A percentile compares a stretch with the other conserved stretches of the same genome.
phyloP scores from a whole-genome alignment of 2,797 vertebrate genomes.

The Halcyon badia region DNA sequence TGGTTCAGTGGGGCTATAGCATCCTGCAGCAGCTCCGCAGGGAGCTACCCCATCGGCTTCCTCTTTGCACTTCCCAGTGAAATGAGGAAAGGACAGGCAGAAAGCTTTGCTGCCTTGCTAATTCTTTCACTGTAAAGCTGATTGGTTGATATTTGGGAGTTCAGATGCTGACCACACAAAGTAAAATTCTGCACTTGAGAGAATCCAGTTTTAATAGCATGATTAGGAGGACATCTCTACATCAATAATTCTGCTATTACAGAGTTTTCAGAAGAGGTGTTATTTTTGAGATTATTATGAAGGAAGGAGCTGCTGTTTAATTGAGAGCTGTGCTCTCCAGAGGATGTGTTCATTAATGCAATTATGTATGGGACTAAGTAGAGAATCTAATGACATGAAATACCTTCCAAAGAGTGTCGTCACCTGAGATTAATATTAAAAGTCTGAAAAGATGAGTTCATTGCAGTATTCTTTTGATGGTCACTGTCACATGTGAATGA shows the following conservation, averaged over 20 bases:
- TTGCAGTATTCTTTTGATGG: not conserved
- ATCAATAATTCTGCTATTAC: not conserved
- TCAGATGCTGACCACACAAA: not conserved
- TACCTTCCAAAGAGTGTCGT: not conserved
- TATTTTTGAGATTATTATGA: not conserved
- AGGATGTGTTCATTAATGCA: not conserved
- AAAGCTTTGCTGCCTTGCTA: constrained; percentile 11
- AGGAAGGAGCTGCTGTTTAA: constrained; percentile 7
- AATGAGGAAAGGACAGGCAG: not conserved
- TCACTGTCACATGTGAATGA: not conserved
- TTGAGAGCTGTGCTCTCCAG: not conserved
- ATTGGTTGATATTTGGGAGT: not conserved
- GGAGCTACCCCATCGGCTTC: not conserved
- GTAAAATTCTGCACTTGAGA: not conserved
- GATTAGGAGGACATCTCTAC: not conserved
- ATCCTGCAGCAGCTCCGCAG: not conserved
- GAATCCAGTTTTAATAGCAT: not conserved
- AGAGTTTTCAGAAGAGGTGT: not conserved
- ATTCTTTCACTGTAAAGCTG: constrained; percentile 16
- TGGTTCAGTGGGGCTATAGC: not conserved
- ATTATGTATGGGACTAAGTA: accelerated
- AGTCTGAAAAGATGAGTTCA: not conserved
- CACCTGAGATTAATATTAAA: not conserved
- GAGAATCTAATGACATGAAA: not conserved
- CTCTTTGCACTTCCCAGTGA: not conserved